Evolutionary conservation across 2,888 invertebrate species (phyloP).

Genomic region (Sarcophaga subvicina): DNA sequence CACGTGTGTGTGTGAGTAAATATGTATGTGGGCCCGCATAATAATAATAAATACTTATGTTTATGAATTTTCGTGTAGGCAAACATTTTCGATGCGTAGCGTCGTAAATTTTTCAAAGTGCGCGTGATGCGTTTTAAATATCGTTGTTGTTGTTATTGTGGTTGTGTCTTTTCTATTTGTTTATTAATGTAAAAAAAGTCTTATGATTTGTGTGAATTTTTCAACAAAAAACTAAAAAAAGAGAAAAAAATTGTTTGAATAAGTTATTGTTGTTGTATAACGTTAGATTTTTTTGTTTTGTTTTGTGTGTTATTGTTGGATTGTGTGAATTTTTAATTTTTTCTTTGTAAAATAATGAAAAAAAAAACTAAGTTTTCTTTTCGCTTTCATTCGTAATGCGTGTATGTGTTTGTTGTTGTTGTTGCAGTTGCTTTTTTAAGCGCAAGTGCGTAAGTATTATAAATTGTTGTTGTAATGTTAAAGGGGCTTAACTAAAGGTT

Average conservation of each 20-base stretch:
- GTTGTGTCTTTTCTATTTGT: background rate
- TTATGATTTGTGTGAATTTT: constrained; percentile 39
- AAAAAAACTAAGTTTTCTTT: constrained; percentile 16
- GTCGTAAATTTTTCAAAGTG: constrained; percentile 42
- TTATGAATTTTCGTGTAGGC: constrained; percentile 28
- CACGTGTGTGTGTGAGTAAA: background rate
- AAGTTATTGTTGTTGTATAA: constrained; percentile 47
- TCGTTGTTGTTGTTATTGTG: background rate
- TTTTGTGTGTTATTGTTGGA: constrained; percentile 3
- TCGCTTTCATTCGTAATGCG: constrained; percentile 53
- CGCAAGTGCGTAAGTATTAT: constrained; percentile 54
- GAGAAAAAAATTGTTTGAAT: constrained; percentile 27
- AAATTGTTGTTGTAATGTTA: constrained; percentile 19
- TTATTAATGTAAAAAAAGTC: background rate
- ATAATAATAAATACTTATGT: background rate
- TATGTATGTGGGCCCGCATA: constrained; percentile 8
- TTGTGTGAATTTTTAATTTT: constrained; percentile 49
- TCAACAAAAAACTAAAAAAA: background rate
- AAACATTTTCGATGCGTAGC: constrained; percentile 34
- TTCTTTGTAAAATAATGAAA: background rate
- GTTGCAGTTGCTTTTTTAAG: background rate
- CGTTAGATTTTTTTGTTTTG: constrained; percentile 16
- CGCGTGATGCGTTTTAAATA: constrained; percentile 55
- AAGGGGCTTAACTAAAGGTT: constrained; percentile 46
- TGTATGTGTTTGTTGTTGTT: background rate